A percentile compares a stretch with the other conserved stretches of the same genome.
Conservation (phyloP, 37 sponge, comb jelly and placozoan genomes). For the Haliclona indistincta region DNA sequence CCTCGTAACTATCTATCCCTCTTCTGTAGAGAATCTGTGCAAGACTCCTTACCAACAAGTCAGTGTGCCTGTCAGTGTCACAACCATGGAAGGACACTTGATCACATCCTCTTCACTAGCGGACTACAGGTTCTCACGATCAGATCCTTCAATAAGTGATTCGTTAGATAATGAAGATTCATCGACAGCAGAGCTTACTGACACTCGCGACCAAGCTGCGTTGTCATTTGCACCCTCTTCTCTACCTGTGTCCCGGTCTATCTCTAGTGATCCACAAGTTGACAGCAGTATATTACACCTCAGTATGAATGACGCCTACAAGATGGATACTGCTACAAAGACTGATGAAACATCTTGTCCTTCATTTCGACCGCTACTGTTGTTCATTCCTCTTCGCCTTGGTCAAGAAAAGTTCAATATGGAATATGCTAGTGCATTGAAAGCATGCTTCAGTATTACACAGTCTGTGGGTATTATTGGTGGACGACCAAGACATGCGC, state of each 20-base stretch:
- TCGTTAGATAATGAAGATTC: too few species aligned
- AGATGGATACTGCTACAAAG: not conserved
- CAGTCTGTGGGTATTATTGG: slow-evolving; percentile 97
- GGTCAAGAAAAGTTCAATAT: slow-evolving; percentile 89
- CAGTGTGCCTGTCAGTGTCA: not conserved
- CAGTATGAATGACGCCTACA: slow-evolving; percentile 1
- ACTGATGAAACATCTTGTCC: not conserved
- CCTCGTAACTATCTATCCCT: slow-evolving; percentile 3
- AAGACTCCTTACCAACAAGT: slow-evolving; percentile 13
- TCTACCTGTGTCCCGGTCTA: not conserved
- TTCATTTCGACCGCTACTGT: slow-evolving; percentile 63
- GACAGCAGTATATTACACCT: not conserved
- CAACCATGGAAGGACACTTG: too few species aligned
- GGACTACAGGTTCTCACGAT: too few species aligned
- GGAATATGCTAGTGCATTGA: slow-evolving; percentile 75
- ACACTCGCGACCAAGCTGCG: too few species aligned
- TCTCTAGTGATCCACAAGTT: not conserved
- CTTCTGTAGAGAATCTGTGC: slow-evolving; percentile 14
- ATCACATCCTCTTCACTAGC: too few species aligned
- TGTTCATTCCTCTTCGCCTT: slow-evolving; percentile 92
- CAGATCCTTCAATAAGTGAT: too few species aligned
- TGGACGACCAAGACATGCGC: slow-evolving; percentile 92
- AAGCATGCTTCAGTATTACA: slow-evolving; percentile 83
- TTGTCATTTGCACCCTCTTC: too few species aligned
- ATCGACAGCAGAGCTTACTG: too few species aligned